phyloP scores from a whole-genome alignment of 2,113 vertebrate genomes.

The Hoplias malabaricus region DNA sequence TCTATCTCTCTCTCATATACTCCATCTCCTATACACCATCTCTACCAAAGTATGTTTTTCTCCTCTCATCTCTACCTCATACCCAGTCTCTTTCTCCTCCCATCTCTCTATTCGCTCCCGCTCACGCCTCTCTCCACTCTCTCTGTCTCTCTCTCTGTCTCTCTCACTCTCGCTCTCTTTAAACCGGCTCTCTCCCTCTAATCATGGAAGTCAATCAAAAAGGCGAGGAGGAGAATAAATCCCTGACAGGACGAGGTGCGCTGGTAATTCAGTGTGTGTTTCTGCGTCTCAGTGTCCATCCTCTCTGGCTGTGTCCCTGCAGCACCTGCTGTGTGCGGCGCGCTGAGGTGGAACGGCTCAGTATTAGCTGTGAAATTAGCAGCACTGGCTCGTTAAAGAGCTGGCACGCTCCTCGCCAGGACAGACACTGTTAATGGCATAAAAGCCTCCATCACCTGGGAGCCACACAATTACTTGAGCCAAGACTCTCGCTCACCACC shows the following conservation, averaged over 20 bases:
- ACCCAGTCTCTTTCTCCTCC: background rate
- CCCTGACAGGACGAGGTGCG: conserved; percentile 72
- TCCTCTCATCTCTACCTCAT: background rate
- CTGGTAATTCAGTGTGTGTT: conserved; percentile 78
- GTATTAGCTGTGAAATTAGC: conserved; percentile 98
- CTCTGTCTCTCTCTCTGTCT: conserved; percentile 28
- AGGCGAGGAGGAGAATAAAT: conserved; percentile 65
- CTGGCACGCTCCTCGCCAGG: conserved; percentile 77
- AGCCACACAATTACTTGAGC: conserved; percentile 74
- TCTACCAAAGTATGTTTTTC: too few species aligned
- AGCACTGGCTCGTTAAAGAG: conserved; percentile 90
- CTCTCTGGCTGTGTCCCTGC: conserved; percentile 70
- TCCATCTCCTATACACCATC: too few species aligned
- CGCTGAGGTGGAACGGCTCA: conserved; percentile 86
- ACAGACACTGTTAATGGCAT: conserved; percentile 80
- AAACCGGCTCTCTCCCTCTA: conserved; percentile 77
- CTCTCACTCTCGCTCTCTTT: conserved; percentile 51
- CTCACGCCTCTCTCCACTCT: background rate
- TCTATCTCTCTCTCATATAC: background rate
- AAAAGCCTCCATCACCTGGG: conserved; percentile 78
- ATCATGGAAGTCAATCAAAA: conserved; percentile 86
- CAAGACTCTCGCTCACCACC: conserved; percentile 32
- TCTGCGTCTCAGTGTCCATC: conserved; percentile 22
- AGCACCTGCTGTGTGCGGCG: conserved; percentile 81
- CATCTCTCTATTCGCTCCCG: background rate